Evolutionary conservation across 2,113 vertebrate genomes (phyloP).

Genomic region (Donacobius atricapilla): DNA sequence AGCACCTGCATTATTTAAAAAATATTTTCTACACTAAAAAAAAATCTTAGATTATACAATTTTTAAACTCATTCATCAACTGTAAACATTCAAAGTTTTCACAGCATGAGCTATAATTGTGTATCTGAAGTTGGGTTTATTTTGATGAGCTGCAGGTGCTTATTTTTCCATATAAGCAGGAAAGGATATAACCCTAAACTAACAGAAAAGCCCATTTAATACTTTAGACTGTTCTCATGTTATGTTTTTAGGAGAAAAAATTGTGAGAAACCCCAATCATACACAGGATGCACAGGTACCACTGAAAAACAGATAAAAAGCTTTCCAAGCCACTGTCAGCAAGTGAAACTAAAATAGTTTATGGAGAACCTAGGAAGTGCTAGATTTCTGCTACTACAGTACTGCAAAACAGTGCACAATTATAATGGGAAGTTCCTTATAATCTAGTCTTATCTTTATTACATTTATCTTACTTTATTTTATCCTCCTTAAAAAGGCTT

Average conservation of each 20-base stretch:
- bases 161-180: neutral
- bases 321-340: neutral
- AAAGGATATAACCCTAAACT: neutral
- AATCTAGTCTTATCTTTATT: slow-evolving; percentile 9
- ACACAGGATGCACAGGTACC: neutral
- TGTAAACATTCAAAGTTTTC: neutral
- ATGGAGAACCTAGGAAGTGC: neutral
- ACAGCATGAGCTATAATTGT: neutral
- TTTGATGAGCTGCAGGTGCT: neutral
- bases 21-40: neutral
- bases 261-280: neutral
- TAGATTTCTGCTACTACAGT: neutral
- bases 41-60: neutral
- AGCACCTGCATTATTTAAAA: neutral
- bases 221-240: neutral
- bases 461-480: neutral
- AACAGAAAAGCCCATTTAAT: neutral
- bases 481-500: neutral
- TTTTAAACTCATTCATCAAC: neutral
- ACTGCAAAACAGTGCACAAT: neutral
- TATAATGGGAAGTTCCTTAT: neutral
- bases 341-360: neutral
- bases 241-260: neutral
- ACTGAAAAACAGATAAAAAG: neutral
- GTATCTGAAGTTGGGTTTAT: fast-evolving